These are phyloP conservation scores for Drosophila ohnishii DNA, from an alignment of 1,140 invertebrate species.

Conservation along the genomic window DNA sequence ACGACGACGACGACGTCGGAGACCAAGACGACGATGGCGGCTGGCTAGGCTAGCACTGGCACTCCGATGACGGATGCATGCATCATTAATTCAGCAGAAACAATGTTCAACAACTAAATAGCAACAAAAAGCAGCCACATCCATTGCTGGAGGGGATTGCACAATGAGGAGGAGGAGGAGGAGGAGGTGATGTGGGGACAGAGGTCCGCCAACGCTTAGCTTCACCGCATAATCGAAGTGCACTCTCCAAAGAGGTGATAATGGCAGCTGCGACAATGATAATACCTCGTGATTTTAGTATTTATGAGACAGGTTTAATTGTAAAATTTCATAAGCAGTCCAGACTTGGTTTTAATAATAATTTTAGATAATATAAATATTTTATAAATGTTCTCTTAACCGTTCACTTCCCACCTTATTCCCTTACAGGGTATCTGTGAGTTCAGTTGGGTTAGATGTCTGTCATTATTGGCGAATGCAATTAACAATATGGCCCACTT, in stretches of 20 bases:
- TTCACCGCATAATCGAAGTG: conserved; percentile 57
- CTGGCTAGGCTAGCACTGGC: conserved; percentile 28
- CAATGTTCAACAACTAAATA: conserved; percentile 49
- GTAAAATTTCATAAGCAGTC: background rate
- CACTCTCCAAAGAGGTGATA: background rate
- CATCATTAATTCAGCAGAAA: conserved; percentile 79
- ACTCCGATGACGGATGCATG: conserved; percentile 78
- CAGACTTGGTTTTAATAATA: background rate
- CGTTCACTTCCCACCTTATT: no score
- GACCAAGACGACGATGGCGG: conserved; percentile 30
- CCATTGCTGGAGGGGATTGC: conserved; percentile 3
- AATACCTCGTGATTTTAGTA: background rate
- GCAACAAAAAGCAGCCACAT: conserved; percentile 28
- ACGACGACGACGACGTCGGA: conserved; percentile 46
- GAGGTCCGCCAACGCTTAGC: conserved; percentile 38
- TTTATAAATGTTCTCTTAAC: background rate
- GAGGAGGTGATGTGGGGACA: conserved; percentile 16
- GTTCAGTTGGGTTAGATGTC: conserved; percentile 18
- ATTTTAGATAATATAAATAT: background rate
- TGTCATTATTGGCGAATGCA: conserved; percentile 31
- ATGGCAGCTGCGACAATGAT: background rate
- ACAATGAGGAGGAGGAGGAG: background rate
- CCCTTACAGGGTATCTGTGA: conserved; percentile 2
- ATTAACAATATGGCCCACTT: conserved; percentile 47
- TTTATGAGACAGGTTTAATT: background rate